A percentile compares a stretch with the other conserved stretches of the same genome.
Evolutionary conservation across 2,888 invertebrate genomes (phyloP).

Genomic region (Andrena haemorrhoa): DNA sequence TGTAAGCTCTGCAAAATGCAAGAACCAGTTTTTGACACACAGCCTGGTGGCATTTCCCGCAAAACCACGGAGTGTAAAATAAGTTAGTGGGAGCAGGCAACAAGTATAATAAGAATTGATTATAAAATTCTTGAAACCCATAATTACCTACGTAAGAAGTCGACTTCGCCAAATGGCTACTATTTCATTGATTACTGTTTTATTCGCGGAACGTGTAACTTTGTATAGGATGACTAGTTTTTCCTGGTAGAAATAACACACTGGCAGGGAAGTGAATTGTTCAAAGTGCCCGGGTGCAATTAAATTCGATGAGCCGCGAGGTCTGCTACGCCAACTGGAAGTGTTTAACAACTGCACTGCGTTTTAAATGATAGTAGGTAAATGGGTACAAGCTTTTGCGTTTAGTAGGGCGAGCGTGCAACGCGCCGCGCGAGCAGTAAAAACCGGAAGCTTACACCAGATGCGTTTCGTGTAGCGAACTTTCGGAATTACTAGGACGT

Average conservation of each 20-base stretch:
- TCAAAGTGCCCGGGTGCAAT: conserved; percentile 12
- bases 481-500: conserved; percentile 30
- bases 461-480: conserved; percentile 22
- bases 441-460: conserved; percentile 29
- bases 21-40: background rate
- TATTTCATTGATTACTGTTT: background rate
- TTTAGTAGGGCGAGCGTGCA: conserved; percentile 23
- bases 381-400: conserved; percentile 31
- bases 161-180: background rate
- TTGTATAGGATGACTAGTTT: background rate
- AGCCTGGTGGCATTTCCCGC: background rate
- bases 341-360: conserved; percentile 27
- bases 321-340: conserved; percentile 13
- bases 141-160: background rate
- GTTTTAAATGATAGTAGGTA: conserved; percentile 27
- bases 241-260: background rate
- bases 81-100: background rate
- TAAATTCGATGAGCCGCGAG: conserved; percentile 25
- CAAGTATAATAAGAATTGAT: too few species aligned
- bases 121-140: background rate
- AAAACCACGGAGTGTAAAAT: background rate
- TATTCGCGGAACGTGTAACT: background rate
- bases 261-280: conserved; percentile 14
- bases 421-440: background rate
- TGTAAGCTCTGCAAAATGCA: background rate